A percentile compares a stretch with the other conserved stretches of the same genome.
Conservation (phyloP, 2,113 vertebrate species). For the Penelope pileata region DNA sequence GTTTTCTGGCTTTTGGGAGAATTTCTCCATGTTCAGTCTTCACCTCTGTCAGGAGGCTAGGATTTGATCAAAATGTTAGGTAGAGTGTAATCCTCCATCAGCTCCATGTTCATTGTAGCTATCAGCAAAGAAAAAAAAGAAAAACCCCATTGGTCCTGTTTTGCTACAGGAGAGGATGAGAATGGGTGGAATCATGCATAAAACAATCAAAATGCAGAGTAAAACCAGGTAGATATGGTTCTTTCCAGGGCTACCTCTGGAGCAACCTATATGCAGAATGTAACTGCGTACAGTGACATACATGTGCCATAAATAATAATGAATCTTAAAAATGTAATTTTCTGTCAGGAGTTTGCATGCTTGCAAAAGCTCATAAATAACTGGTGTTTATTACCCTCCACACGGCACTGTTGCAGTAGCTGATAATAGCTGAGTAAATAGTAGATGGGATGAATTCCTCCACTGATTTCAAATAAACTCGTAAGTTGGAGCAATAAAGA, state of each 20-base stretch:
- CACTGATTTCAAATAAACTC: constrained; percentile 74
- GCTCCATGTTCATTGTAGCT: not conserved
- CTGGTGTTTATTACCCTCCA: constrained; percentile 63
- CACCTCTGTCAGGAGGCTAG: not conserved
- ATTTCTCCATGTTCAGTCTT: not conserved
- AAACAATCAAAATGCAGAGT: not conserved
- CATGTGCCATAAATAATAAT: constrained; percentile 42
- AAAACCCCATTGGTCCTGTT: too few relatives aligned
- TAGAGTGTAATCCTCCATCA: not conserved
- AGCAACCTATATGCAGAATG: not conserved
- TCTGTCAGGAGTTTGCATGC: constrained; percentile 57
- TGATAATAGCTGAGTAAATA: constrained; percentile 74
- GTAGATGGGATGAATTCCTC: constrained; percentile 67
- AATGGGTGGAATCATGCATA: not conserved
- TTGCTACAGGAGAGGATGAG: not conserved
- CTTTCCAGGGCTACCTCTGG: not conserved
- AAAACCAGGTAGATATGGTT: not conserved
- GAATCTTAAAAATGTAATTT: constrained; percentile 68
- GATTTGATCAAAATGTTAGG: not conserved
- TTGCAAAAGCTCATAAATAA: constrained; percentile 71
- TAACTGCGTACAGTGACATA: not conserved
- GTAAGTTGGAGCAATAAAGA: constrained; percentile 66
- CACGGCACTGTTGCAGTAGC: constrained; percentile 59
- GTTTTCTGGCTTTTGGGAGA: not conserved
- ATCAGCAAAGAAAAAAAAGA: not conserved